Evolutionary conservation across 2,797 vertebrate genomes (phyloP), one percentile per base, ranked within the genome.

Genomic region (Eulemur rubriventer): DNA sequence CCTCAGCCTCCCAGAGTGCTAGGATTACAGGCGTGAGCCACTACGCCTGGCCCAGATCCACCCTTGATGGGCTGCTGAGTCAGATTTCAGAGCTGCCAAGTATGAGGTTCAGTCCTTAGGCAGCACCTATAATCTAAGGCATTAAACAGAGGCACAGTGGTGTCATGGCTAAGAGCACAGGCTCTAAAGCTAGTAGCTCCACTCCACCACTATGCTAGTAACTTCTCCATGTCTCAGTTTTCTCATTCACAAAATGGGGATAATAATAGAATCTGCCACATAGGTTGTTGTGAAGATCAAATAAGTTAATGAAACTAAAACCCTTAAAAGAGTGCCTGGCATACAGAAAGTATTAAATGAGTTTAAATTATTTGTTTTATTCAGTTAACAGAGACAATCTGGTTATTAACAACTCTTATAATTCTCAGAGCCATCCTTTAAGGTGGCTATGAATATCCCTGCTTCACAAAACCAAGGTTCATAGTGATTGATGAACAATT

Each of bases 361-460:
- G 5, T 69, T 5, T 79, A 91, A 91, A 35, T 20, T 69, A 48
- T 59, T 84, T 79, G 28, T 57, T 61, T 91, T 81, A 48, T 55
- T 81, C 57, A 70, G 35, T 86, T 30, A 48, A 35, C 48, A 73
- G n/a, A 61, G 46, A 91, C 24, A 50, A 75, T 84, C 33, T 38
- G n/a, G 28, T 79, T 89, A 84, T 80, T 80, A 67, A 69, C 43
- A 90, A 70, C 28, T 87, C 38, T 43, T 57, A 7, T 70, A 75
- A 80, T 89, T 91, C 20, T 72, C 38, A 75, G 59, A 96, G n/a
- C 11, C 46, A 81, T 57, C 70, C 55, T 82, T 96, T 50, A 72
- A 76, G 55, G 33, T 89, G 52, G 72, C 24, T 89, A 48, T 89
- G 73, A 89, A 28, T 72, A 78, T 80, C 24, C 41, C 33, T 89